Percentiles rank a stretch among this genome's conserved stretches.
phyloP scores from a whole-genome alignment of 1,140 invertebrate species.

The Heterodera carotae region DNA sequence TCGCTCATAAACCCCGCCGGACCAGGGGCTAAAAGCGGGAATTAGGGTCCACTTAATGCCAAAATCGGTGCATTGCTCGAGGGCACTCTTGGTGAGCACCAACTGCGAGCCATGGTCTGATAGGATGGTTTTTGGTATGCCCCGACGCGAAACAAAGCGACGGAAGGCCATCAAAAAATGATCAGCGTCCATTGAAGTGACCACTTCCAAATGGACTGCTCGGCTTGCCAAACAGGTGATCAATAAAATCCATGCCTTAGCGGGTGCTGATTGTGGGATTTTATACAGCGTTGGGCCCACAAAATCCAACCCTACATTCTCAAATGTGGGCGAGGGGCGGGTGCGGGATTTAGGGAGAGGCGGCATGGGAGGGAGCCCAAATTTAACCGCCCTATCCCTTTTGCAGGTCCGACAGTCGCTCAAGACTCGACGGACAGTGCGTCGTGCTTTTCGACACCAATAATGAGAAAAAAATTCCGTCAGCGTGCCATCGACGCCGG shows the following conservation, averaged over 20 bases:
- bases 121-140: background rate
- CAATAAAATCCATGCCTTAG: background rate
- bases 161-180: background rate
- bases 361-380: conserved; percentile 2
- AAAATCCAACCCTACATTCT: background rate
- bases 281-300: conserved; percentile 13
- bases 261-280: background rate
- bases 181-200: background rate
- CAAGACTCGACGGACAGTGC: background rate
- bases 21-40: background rate
- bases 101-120: conserved; percentile 10
- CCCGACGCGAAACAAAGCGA: background rate
- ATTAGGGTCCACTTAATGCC: conserved; percentile 3
- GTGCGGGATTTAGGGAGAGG: background rate
- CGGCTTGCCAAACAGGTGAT: background rate
- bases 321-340: background rate
- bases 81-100: background rate
- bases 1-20: background rate
- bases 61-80: background rate
- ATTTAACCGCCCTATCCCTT: background rate
- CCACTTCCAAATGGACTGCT: background rate
- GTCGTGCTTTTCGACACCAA: background rate
- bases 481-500: conserved; percentile 6
- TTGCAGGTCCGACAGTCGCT: background rate
- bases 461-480: background rate